phyloP scores from a whole-genome alignment of 23 tunicate genomes.

The Diplosoma virens region DNA sequence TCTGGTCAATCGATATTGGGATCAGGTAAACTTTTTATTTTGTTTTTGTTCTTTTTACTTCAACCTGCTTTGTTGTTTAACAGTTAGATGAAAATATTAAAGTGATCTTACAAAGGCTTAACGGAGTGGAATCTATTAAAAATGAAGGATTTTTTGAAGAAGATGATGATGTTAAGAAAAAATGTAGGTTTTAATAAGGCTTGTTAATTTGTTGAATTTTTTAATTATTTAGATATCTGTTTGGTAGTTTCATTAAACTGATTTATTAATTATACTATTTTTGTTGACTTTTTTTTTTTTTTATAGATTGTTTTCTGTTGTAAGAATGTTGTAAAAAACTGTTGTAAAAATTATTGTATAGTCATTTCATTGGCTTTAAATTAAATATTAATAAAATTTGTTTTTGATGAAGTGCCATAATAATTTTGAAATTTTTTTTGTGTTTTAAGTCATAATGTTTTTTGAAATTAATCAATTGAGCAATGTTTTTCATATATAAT shows the following conservation, averaged over 20 bases:
- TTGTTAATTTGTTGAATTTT: not conserved
- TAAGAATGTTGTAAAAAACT: too few relatives aligned
- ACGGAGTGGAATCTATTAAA: constrained; percentile 23
- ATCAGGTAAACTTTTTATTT: constrained; percentile 47
- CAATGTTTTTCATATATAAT: not conserved
- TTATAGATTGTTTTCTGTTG: too few relatives aligned
- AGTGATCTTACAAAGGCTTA: constrained; percentile 55
- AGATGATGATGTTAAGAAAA: constrained; percentile 49
- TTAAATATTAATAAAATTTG: too few relatives aligned
- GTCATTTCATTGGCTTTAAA: too few relatives aligned
- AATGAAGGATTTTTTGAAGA: constrained; percentile 25
- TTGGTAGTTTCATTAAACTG: not conserved
- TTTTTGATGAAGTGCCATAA: too few relatives aligned
- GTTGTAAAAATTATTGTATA: too few relatives aligned
- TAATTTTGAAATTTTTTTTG: too few relatives aligned
- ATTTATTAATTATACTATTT: not conserved
- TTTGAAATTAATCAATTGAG: too few relatives aligned
- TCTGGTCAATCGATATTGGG: constrained; percentile 88
- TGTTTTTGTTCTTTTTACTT: not conserved
- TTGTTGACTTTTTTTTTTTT: too few relatives aligned
- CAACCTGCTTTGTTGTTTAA: not conserved
- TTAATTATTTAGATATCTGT: not conserved
- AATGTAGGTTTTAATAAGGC: constrained; percentile 11
- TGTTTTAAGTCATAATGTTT: too few relatives aligned
- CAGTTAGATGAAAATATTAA: constrained; percentile 90